These are phyloP conservation scores for Spisula solida DNA, from an alignment of 2,888 invertebrate genomes.

Conservation along the genomic window DNA sequence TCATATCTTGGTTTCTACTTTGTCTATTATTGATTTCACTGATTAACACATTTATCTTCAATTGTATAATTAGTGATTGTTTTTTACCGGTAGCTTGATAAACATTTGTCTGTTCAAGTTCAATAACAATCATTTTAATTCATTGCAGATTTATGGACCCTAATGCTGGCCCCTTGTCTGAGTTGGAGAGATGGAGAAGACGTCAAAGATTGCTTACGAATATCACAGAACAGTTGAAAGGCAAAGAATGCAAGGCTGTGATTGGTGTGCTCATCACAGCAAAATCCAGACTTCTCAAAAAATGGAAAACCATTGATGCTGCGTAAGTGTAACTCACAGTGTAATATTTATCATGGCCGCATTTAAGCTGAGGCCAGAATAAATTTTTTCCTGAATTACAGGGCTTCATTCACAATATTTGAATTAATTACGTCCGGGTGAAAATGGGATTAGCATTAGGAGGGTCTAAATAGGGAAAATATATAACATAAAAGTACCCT, in stretches of 20 bases:
- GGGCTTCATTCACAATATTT: too few relatives aligned
- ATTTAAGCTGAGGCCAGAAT: background rate
- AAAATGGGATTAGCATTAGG: background rate
- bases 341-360: background rate
- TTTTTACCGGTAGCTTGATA: background rate
- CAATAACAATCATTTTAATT: background rate
- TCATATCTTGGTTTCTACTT: too few relatives aligned
- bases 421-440: too few relatives aligned
- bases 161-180: constrained; percentile 87
- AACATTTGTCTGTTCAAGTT: background rate
- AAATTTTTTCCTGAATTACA: too few relatives aligned
- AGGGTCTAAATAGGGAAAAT: too few relatives aligned
- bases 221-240: constrained; percentile 87
- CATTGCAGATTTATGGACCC: constrained; percentile 83
- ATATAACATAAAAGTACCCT: too few relatives aligned
- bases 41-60: background rate
- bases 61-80: background rate
- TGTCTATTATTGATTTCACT: background rate
- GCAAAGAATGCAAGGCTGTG: constrained; percentile 87
- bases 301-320: constrained; percentile 87
- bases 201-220: constrained; percentile 86
- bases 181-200: constrained; percentile 86
- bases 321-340: constrained; percentile 76
- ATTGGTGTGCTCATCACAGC: constrained; percentile 87
- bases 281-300: constrained; percentile 87